Evolutionary conservation across 2,797 vertebrate species (phyloP).

Genomic region (Poecilia velifera): DNA sequence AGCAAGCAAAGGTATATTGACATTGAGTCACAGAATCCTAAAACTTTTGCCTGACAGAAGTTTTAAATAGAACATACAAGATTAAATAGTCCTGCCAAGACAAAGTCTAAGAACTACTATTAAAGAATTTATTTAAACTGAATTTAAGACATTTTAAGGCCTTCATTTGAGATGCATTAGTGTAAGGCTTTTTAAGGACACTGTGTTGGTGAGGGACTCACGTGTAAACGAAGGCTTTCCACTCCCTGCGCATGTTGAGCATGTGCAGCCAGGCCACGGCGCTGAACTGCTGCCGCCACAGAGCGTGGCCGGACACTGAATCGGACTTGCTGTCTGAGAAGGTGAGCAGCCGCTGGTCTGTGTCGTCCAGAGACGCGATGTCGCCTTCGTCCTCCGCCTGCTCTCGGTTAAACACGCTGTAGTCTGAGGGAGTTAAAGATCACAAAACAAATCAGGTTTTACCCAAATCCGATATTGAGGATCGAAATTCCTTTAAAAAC

Average conservation of each 20-base stretch:
- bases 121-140: not conserved
- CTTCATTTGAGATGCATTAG: too few species aligned
- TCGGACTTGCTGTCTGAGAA: conserved; percentile 69
- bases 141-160: too few species aligned
- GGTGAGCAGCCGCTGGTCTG: conserved; percentile 71
- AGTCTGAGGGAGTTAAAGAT: conserved; percentile 73
- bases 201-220: conserved; percentile 67
- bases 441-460: not conserved
- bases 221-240: conserved; percentile 84
- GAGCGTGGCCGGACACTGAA: conserved; percentile 50
- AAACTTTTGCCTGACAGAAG: too few species aligned
- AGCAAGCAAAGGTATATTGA: too few species aligned
- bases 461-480: not conserved
- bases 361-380: conserved; percentile 67
- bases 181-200: too few species aligned
- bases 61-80: too few species aligned
- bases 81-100: too few species aligned
- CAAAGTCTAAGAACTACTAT: too few species aligned
- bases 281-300: conserved; percentile 91
- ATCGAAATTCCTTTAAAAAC: too few species aligned
- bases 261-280: conserved; percentile 85
- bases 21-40: too few species aligned
- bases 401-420: conserved; percentile 75
- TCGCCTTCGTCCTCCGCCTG: conserved; percentile 65
- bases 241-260: conserved; percentile 85